Evolutionary conservation across 2,113 vertebrate genomes (phyloP).

Genomic region (Stomatorhinus ivindoensis): DNA sequence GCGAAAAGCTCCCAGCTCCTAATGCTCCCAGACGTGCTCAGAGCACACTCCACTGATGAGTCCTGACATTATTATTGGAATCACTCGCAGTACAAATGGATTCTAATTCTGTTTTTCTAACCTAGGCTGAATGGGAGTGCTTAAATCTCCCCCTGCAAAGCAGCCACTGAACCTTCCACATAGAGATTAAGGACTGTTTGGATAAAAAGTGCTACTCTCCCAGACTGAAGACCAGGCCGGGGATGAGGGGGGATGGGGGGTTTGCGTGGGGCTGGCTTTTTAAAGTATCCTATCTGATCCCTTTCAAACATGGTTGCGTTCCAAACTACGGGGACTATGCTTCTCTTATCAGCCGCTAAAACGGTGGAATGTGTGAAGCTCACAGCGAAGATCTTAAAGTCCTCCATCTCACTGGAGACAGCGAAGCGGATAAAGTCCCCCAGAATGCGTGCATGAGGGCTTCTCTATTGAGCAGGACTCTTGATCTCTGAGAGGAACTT

Average conservation of each 20-base stretch:
- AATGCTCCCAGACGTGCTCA: not conserved
- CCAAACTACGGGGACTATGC: not conserved
- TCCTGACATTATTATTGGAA: conserved; percentile 23
- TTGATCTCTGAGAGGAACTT: not conserved
- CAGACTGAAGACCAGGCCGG: not conserved
- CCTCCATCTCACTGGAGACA: not conserved
- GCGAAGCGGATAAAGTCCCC: not conserved
- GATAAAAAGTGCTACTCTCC: conserved; percentile 12
- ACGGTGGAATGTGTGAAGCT: not conserved
- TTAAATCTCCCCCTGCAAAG: conserved; percentile 3
- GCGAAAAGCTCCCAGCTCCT: not conserved
- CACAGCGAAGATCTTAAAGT: not conserved
- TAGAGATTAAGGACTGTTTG: conserved; percentile 18
- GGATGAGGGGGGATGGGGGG: not conserved
- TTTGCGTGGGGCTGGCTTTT: not conserved
- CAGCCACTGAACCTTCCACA: conserved; percentile 1
- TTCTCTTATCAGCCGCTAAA: not conserved
- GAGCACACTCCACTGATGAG: conserved; percentile 5
- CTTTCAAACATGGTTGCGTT: not conserved
- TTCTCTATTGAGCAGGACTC: not conserved
- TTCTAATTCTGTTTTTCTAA: conserved; percentile 25
- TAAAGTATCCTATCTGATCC: conserved; percentile 9
- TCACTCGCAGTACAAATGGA: conserved; percentile 10
- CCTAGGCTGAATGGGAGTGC: not conserved
- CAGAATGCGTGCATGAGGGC: not conserved